Base-by-base conservation (phyloP, 2,797 vertebrate genomes). In the Sebastes vulpes region DNA sequence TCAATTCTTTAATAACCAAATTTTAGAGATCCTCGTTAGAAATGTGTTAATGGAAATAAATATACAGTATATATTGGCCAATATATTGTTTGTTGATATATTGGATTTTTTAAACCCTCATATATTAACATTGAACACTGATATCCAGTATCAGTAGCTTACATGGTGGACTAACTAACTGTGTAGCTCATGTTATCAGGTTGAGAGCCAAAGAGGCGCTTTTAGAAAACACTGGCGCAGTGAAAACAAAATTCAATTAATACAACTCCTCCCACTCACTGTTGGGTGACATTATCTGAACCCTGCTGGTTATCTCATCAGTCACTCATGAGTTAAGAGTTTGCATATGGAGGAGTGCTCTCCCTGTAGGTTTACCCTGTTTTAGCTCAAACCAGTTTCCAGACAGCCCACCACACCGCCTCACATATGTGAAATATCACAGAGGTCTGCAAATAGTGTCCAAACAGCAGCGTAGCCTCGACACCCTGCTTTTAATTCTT, bases 401-500 rank as follows among this genome's bases (percentile, higher is more conserved):
- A 89, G 91, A 88, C 86, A 77, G 79, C 69, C 84, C 81, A 77
- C 54, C 65, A 74, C 74, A 53, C 75, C 74, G 77, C 64, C 87
- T 81, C 46, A 75, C 73, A 86, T n/a, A 77, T 84, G 93, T 91
- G 89, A 95, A 95, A 95, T 95, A 91, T 91, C 92, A 89, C 86
- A 77, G 76, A 77, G 81, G 87, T 76, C 85, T 91, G 88, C 92
- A 91, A 95, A 95, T 87, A 86, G 92, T 67, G 87, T 82, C 91
- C 80, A 93, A 89, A 91, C 81, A 75, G 68, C 81, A 84, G 81
- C 28, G 31, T 1, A 77, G 79, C 65, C 75, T 74, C 67, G 57
- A 86, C 89, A 75, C 86, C 63, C 73, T 63, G 84, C 77, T 86
- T 93, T 92, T 75, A 89, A 81, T 81, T 85, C 88, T 77, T 83